phyloP scores from a whole-genome alignment of 2,888 invertebrate species.

The Acrobasis repandana region DNA sequence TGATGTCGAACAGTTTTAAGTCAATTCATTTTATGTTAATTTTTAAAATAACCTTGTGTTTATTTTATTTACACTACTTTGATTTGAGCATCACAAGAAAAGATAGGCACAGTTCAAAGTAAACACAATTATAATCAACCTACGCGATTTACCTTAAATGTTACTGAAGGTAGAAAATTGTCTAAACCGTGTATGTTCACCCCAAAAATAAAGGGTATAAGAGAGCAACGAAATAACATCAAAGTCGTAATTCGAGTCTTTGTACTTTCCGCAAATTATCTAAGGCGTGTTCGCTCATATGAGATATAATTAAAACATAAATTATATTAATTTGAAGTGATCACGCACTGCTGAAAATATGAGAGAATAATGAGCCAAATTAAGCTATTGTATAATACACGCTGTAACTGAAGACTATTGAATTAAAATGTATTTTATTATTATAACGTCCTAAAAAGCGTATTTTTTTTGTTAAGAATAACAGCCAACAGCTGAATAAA shows the following conservation, averaged over 20 bases:
- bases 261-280: conserved; percentile 23
- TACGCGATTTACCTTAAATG: not conserved
- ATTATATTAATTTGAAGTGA: conserved; percentile 40
- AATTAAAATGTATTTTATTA: no score
- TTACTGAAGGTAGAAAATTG: conserved; percentile 17
- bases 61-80: no score
- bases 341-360: conserved; percentile 34
- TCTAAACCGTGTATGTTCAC: conserved; percentile 4
- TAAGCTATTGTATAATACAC: conserved; percentile 19
- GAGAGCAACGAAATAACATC: conserved; percentile 20
- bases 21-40: no score
- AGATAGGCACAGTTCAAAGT: not conserved
- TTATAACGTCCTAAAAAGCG: no score
- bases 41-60: no score
- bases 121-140: not conserved
- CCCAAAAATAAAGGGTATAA: conserved; percentile 16
- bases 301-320: conserved; percentile 36
- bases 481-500: no score
- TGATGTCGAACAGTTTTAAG: no score
- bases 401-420: conserved; percentile 6
- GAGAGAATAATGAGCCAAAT: conserved; percentile 24
- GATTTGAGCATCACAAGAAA: no score
- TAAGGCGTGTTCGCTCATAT: conserved; percentile 15
- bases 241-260: conserved; percentile 22
- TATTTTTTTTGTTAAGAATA: no score